Evolutionary conservation across 2,113 vertebrate genomes (phyloP).

Genomic region (Lasiurus borealis): DNA sequence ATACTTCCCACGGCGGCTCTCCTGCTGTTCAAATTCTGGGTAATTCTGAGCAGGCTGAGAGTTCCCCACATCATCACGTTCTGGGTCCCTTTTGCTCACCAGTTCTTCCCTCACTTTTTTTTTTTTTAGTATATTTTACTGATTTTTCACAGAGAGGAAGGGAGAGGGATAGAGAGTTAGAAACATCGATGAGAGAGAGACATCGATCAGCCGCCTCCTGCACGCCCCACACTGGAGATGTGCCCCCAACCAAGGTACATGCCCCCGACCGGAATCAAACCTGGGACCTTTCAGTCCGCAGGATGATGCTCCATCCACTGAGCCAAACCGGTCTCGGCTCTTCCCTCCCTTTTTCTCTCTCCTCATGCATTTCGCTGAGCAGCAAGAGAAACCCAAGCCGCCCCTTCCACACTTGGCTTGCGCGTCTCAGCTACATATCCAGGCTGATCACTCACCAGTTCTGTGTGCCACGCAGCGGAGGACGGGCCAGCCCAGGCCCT

Average conservation of each 20-base stretch:
- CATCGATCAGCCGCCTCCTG: no score
- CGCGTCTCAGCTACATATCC: background rate
- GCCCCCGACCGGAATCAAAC: no score
- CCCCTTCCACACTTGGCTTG: background rate
- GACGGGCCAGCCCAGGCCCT: background rate
- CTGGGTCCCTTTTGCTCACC: background rate
- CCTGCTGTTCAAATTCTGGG: background rate
- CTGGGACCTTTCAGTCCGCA: no score
- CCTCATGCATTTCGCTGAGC: background rate
- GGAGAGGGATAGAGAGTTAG: no score
- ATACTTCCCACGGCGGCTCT: background rate
- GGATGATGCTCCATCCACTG: no score
- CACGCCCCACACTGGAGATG: no score
- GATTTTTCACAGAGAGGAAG: no score
- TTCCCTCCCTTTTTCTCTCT: background rate
- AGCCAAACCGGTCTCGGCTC: no score
- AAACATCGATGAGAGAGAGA: no score
- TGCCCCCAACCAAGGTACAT: no score
- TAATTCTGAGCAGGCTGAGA: background rate
- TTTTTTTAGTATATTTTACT: no score
- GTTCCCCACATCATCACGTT: background rate
- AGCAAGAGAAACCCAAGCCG: background rate
- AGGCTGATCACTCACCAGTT: background rate
- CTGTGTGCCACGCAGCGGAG: background rate
- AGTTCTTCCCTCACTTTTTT: background rate